A percentile compares a stretch with the other conserved stretches of the same genome.
These are phyloP conservation scores for Callionymus lyra DNA, from an alignment of 2,113 vertebrate species.

Conservation along the genomic window DNA sequence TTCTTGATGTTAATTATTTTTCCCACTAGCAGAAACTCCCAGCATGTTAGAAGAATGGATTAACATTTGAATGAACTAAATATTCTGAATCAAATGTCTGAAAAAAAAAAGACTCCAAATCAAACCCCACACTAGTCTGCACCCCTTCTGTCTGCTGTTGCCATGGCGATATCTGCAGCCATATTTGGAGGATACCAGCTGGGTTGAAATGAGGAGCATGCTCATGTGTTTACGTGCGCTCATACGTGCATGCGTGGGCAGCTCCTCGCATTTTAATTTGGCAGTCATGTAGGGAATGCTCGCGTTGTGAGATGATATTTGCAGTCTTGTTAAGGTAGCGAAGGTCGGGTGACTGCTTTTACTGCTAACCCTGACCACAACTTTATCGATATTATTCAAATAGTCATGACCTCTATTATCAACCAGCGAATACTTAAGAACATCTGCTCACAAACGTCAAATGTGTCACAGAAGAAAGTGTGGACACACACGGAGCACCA, in stretches of 20 bases:
- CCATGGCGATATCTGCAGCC: constrained; percentile 58
- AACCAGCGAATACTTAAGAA: too few relatives aligned
- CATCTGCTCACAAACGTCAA: constrained; percentile 6
- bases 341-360: too few relatives aligned
- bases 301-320: too few relatives aligned
- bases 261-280: constrained; percentile 2
- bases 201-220: constrained; percentile 38
- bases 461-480: constrained; percentile 5
- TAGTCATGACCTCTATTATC: too few relatives aligned
- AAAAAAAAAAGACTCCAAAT: constrained; percentile 35
- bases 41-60: background rate
- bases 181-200: constrained; percentile 53
- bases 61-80: constrained; percentile 26
- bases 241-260: constrained; percentile 33
- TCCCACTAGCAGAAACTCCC: too few relatives aligned
- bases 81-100: constrained; percentile 43
- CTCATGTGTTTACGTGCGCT: constrained; percentile 39
- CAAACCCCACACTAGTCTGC: constrained; percentile 37
- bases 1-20: too few relatives aligned
- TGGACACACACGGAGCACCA: background rate
- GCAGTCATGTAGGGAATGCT: too few relatives aligned
- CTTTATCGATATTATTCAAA: background rate
- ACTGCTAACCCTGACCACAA: too few relatives aligned
- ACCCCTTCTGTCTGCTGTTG: constrained; percentile 57
- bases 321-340: too few relatives aligned